Evolutionary conservation across 2,888 invertebrate species (phyloP), one percentile per base, ranked within the genome.

Genomic region (Alviniconcha strummeri): DNA sequence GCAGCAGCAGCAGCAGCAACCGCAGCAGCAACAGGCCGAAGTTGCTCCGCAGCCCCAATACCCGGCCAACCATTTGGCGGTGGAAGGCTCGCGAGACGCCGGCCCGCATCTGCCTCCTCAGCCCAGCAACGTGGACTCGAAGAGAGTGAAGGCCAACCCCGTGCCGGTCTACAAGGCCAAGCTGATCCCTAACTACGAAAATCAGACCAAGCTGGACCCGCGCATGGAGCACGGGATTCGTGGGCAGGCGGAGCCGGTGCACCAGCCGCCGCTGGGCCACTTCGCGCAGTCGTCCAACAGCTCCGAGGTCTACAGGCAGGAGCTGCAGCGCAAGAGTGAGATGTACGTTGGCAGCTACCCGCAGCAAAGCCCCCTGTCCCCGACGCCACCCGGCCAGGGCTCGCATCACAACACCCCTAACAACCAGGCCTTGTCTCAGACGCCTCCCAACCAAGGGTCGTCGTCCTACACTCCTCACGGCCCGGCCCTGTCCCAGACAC

Each of bases 181-280:
- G 76, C 86, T 88, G 54, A 88, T 89, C 72, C 89, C 89, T 55
- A 91, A 90, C 84, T 90, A 90, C 83, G 91, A 91, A 83, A 91
- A 90, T 83, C 91, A 91, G 85, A 87, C 88, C n/a, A 88, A 89
- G 83, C 86, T 88, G 71, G 90, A 90, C 75, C 88, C 86, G 4
- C 84, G 87, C 3, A 78, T 86, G 80, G 88, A 87, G 15, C 85
- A 84, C 77, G 89, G 85, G 4, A 82, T 89, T 9, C 81, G 87
- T 74, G 90, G 89, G 9, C 87, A 88, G 19, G 90, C 89, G 1
- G 88, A 89, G 71, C 88, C 89, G 1, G 88, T 86, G 56, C 80
- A 72, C 52, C 57, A 64, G 72, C 86, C 84, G 11, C 56, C 60
- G 11, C 57, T 81, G 52, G 57, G 72, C 7, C 82, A 87, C 83